Conservation (phyloP, 1,140 invertebrate genomes). For the Theocolax elegans region DNA sequence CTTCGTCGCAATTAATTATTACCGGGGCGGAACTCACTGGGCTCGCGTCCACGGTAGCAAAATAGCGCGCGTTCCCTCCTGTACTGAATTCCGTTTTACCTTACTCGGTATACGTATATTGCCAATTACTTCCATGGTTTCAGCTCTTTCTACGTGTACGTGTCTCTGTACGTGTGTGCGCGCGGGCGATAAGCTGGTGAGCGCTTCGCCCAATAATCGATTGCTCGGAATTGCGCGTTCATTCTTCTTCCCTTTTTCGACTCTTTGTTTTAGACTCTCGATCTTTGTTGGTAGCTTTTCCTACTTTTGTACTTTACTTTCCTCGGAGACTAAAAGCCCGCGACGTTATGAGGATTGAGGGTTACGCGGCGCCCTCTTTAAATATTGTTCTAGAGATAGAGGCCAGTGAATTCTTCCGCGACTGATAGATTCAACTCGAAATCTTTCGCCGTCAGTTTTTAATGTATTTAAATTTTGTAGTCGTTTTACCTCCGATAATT, state of each 20-base stretch:
- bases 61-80: background rate
- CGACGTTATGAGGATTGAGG: no score
- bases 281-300: background rate
- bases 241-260: background rate
- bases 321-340: no score
- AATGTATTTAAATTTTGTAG: no score
- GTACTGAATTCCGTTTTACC: background rate
- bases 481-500: no score
- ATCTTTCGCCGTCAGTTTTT: no score
- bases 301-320: background rate
- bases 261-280: background rate
- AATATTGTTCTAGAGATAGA: no score
- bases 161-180: no score
- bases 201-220: background rate
- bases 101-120: background rate
- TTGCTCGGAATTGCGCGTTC: background rate
- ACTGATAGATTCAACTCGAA: no score
- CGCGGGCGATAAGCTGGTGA: background rate
- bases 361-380: no score
- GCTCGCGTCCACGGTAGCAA: background rate
- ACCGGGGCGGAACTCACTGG: background rate
- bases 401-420: no score
- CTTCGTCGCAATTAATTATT: constrained; percentile 12
- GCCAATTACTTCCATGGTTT: constrained; percentile 7
- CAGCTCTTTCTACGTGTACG: no score